Conservation (phyloP, 1,140 invertebrate species). For the Chionoecetes opilio region DNA sequence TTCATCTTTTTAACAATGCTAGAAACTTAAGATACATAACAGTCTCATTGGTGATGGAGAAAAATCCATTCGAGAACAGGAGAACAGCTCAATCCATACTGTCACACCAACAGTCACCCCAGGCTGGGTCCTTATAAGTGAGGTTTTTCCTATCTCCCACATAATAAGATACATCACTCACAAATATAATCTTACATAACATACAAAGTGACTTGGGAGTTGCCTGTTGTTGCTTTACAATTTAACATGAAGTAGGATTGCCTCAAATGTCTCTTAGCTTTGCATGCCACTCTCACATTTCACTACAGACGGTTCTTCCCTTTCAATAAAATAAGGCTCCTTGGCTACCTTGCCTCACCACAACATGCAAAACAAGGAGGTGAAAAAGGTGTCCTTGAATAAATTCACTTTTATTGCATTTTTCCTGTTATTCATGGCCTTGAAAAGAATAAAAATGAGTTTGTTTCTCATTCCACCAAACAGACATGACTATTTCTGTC, state of each 20-base stretch:
- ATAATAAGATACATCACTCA: too few relatives aligned
- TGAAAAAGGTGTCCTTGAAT: background rate
- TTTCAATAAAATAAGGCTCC: background rate
- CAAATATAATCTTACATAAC: background rate
- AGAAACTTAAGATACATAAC: background rate
- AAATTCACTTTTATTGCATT: background rate
- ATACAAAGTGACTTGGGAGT: background rate
- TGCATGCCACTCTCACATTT: background rate
- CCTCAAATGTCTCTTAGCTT: background rate
- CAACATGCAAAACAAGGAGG: too few relatives aligned
- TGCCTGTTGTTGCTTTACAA: background rate
- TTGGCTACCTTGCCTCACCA: too few relatives aligned
- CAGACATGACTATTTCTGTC: background rate
- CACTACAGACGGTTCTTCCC: background rate
- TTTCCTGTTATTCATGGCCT: background rate
- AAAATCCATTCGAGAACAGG: background rate
- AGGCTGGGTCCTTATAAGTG: constrained; percentile 44
- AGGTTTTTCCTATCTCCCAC: background rate
- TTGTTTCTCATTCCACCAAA: background rate
- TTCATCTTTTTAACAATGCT: background rate
- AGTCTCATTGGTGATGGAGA: background rate
- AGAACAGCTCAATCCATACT: constrained; percentile 59
- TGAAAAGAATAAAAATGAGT: too few relatives aligned
- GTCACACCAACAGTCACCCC: constrained; percentile 40
- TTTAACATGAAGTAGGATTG: too few relatives aligned